Base-by-base conservation (phyloP, 2,797 vertebrate species). In the Xenentodon cancila region DNA sequence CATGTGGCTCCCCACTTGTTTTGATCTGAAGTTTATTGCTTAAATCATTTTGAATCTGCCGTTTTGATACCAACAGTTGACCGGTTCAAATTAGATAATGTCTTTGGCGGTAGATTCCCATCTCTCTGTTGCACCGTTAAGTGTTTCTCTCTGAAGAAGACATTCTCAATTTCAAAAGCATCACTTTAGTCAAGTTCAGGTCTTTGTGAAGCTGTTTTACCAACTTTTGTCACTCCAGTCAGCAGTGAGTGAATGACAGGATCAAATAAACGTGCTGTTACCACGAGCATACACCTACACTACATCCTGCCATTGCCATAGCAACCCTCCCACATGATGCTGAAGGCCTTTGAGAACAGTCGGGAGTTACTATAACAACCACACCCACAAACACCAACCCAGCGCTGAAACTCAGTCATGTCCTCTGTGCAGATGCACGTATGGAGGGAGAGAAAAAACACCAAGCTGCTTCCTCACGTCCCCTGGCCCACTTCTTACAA, bases 221-320 rank as follows among this genome's bases (percentile, higher is more conserved):
- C 13, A 56, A 68, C 58, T 64, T 48, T 34, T 63, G 42, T 72
- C 40, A 19, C 52, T 73, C 48, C 66, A 65, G 63, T 79, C 71
- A 80, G 58, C 73, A 73, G 48, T 42, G 55, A 77, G 42, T 71
- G 73, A 88, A 74, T 40, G 60, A 58, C 63, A 77, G 68, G 53
- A 61, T 70, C 7, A 13, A 72, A 70, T 44, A 72, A 67, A 71
- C 68, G 43, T 17, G 53, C 67, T 18, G 72, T 81, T 87, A 65
- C 77, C 86, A 86, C 85, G 88, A 91, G 83, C 82, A 87, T 88
- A 79, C 89, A 91, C 87, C 90, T 88, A 91, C 89, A 77, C 86
- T 89, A 92, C 88, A 89, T 89, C 88, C 83, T 84, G 63, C 77
- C 69, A 67, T 93, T 64, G 65, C 89, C 82, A 90, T 89, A 76